phyloP scores from a whole-genome alignment of 2,797 vertebrate genomes.

The Halcyon smyrnensis region DNA sequence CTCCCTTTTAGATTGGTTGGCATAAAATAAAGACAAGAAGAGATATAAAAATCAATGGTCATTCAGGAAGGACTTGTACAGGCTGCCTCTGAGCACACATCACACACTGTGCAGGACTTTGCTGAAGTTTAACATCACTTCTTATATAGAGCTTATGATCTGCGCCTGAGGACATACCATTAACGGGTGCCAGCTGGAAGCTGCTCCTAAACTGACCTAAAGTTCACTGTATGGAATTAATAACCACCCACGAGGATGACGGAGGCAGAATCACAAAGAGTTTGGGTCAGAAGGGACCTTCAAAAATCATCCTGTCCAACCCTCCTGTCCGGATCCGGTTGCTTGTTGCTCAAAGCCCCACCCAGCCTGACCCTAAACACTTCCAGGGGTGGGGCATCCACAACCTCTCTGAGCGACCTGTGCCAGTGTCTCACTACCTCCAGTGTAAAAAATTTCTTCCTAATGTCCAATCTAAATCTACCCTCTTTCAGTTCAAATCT shows the following conservation, averaged over 20 bases:
- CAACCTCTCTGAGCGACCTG: background rate
- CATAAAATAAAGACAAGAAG: background rate
- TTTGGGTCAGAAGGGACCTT: background rate
- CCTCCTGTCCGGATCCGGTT: background rate
- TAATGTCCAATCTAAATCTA: too few relatives aligned
- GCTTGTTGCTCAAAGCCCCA: background rate
- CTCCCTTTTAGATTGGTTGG: background rate
- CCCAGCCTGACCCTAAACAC: background rate
- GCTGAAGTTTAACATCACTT: background rate
- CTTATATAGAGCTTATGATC: background rate
- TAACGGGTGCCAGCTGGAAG: background rate
- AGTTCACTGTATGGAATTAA: background rate
- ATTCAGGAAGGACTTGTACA: background rate
- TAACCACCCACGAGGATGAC: background rate
- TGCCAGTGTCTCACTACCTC: too few relatives aligned
- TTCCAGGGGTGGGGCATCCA: background rate
- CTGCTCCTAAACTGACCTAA: rapidly evolving
- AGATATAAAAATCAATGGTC: background rate
- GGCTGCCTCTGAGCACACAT: background rate
- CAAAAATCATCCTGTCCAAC: background rate
- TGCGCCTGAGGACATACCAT: rapidly evolving
- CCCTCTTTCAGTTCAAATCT: background rate
- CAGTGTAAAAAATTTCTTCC: too few relatives aligned
- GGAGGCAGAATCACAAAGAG: background rate
- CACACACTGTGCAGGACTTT: rapidly evolving